Base-by-base conservation (phyloP, 2,888 invertebrate species). In the Tricholauxania praeusta region DNA sequence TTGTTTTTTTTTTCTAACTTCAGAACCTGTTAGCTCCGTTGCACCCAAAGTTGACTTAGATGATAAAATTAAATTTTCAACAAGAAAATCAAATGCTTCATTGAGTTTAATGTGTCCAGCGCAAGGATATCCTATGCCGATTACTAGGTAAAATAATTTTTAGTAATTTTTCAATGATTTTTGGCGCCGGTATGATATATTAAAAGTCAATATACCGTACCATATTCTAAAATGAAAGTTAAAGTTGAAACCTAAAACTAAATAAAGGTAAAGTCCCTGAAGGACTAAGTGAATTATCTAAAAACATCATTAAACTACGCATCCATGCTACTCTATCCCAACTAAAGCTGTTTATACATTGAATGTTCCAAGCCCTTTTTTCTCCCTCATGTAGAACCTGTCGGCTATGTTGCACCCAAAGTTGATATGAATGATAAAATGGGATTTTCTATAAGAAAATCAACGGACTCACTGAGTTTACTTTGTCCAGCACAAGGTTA, bases 401-500 rank as follows among this genome's bases (percentile, higher is more conserved):
- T 86, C 17, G 85, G 90, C 75, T 89, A 89, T 75, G 90, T 90
- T 68, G 87, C 89, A 63, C 91, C 91, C 12, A 91, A 91, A 86
- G 89, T 91, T 64, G 88, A 88, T 73, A 87, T 87, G 71, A 85
- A 88, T 7, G 89, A 89, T 72, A 88, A 87, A 79, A 80, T 85
- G 74, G 83, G 84, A 67, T 83, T 85, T 74, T 76, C 82, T 7
- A 83, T 82, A 17, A 81, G 81, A 65, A 73, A 79, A 74, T 79
- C 80, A 39, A 82, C 80, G 15, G 82, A 83, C 60, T 88, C 88
- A 59, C 82, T 91, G 79, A 90, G 92, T 64, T 89, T 94, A 78
- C 89, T 91, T 80, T 94, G 93, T 84, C 92, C 93, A 74, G 92
- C 92, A 74, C 93, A 94, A 88, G 93, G 92, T 39, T 91, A 88